phyloP scores from a whole-genome alignment of 2,113 vertebrate species.

The Anoura caudifer region DNA sequence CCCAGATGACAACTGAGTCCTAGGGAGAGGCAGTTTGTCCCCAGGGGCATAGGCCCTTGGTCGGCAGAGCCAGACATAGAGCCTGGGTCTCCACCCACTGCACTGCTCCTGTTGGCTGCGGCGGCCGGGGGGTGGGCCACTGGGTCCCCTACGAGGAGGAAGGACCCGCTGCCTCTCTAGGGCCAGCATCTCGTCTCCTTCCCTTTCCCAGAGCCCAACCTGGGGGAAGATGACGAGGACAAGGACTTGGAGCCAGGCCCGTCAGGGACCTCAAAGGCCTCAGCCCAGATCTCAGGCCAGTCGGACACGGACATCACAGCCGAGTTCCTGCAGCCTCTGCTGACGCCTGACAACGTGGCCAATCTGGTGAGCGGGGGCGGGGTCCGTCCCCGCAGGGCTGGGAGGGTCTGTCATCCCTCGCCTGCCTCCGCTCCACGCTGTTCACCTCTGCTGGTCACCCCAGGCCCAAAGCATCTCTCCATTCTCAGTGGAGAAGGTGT shows the following conservation, averaged over 20 bases:
- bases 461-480: not conserved
- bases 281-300: slow-evolving; percentile 78
- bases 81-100: fast-evolving
- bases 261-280: slow-evolving; percentile 77
- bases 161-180: not conserved
- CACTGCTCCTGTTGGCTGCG: not conserved
- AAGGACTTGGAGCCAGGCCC: slow-evolving; percentile 88
- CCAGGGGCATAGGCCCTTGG: not conserved
- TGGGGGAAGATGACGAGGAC: slow-evolving; percentile 94
- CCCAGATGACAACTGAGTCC: not conserved
- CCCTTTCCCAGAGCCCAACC: slow-evolving; percentile 81
- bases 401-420: not conserved
- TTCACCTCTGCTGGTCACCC: not conserved
- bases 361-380: slow-evolving; percentile 84
- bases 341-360: slow-evolving; percentile 91
- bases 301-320: slow-evolving; percentile 94
- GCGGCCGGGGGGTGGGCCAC: not conserved
- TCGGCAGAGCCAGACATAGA: not conserved
- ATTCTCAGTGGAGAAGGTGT: not conserved
- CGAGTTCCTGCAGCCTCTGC: slow-evolving; percentile 90
- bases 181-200: not conserved
- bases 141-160: not conserved
- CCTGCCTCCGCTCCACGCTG: fast-evolving
- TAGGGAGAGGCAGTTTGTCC: not conserved
- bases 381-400: fast-evolving